Evolutionary conservation across 2,113 vertebrate species (phyloP).

Genomic region (Sinocyclocheilus rhinocerous): DNA sequence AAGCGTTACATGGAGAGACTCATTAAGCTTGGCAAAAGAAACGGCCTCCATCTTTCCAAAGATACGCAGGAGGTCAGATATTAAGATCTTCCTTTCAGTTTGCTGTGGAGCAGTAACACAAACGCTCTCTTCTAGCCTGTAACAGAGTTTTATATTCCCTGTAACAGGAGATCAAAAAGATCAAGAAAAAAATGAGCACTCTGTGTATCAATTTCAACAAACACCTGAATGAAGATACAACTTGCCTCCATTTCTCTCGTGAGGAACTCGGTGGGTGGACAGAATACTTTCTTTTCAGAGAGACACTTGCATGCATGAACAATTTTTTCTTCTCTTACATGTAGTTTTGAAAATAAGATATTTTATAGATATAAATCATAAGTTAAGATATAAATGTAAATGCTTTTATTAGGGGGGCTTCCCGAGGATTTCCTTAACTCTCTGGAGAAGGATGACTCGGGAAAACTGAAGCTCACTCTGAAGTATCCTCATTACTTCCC

Average conservation of each 20-base stretch:
- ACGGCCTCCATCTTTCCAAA: constrained; percentile 87
- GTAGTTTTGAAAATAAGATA: not conserved
- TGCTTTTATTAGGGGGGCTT: constrained; percentile 83
- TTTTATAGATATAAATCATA: no score
- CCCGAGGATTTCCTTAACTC: constrained; percentile 93
- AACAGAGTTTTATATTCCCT: constrained; percentile 6
- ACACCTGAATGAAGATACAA: constrained; percentile 94
- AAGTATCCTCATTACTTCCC: constrained; percentile 98
- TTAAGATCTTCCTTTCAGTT: not conserved
- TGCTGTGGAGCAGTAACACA: not conserved
- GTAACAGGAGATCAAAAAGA: constrained; percentile 89
- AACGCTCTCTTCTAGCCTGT: not conserved
- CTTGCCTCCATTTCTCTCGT: constrained; percentile 81
- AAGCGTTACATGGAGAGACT: constrained; percentile 88
- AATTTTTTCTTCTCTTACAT: not conserved
- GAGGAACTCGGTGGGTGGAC: constrained; percentile 86
- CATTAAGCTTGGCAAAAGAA: constrained; percentile 86
- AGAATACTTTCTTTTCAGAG: not conserved
- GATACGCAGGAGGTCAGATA: constrained; percentile 84
- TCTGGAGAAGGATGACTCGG: constrained; percentile 84
- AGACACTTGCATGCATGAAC: not conserved
- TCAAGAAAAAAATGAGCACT: constrained; percentile 92
- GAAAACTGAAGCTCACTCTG: constrained; percentile 88
- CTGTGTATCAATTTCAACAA: constrained; percentile 97
- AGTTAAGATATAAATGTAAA: not conserved